These are phyloP conservation scores for Aspidoscelis tigris DNA, from an alignment of 2,113 vertebrate genomes.

Conservation along the genomic window DNA sequence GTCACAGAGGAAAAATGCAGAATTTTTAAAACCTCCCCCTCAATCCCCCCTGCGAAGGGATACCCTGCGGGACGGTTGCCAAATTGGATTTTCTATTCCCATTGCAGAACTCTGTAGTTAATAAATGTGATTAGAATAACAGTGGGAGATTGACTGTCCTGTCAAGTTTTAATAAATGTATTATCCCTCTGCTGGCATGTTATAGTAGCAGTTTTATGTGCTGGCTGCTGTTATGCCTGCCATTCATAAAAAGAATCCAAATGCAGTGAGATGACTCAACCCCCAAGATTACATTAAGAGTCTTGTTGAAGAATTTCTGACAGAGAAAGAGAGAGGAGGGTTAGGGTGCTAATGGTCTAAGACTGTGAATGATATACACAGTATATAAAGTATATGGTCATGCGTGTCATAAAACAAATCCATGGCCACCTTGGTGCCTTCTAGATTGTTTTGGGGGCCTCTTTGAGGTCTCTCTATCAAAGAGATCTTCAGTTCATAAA, in stretches of 20 bases:
- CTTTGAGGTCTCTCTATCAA: no score
- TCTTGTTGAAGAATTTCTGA: background rate
- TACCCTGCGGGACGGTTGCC: background rate
- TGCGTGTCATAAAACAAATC: background rate
- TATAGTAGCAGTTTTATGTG: background rate
- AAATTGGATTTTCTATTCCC: slow-evolving; percentile 23
- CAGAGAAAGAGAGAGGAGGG: no score
- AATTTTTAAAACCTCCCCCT: background rate
- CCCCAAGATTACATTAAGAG: background rate
- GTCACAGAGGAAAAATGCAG: background rate
- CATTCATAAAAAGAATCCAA: background rate
- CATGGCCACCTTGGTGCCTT: background rate
- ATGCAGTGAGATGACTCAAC: no score
- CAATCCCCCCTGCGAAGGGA: background rate
- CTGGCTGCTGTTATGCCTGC: background rate
- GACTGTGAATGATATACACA: background rate
- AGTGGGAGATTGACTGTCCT: slow-evolving; percentile 47
- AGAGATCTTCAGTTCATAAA: no score
- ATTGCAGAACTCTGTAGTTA: slow-evolving; percentile 26
- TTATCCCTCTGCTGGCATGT: slow-evolving; percentile 35
- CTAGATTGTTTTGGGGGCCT: no score
- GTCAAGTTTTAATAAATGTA: slow-evolving; percentile 39
- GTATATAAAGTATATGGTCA: no score
- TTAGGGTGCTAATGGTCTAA: background rate
- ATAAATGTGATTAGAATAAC: slow-evolving; percentile 52